Conservation (phyloP, 2,888 invertebrate genomes). For the Escarpia spicata region DNA sequence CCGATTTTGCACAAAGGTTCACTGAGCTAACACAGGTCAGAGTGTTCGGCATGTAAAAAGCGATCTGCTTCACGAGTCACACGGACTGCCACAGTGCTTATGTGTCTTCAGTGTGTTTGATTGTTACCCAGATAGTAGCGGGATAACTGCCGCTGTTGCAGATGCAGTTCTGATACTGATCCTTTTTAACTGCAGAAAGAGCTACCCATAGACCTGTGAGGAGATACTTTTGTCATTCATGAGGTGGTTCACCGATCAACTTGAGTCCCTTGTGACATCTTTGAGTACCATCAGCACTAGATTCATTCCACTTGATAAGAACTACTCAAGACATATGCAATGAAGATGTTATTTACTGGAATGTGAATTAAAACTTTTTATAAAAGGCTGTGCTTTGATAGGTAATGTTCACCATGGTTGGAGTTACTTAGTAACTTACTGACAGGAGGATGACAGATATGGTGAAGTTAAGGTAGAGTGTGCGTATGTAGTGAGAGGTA, state of each 20-base stretch:
- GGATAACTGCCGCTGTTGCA: not conserved
- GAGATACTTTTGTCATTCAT: not conserved
- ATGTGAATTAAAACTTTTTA: not conserved
- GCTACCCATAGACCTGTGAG: not conserved
- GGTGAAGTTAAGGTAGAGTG: not conserved
- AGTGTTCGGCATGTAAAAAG: not conserved
- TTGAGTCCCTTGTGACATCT: not conserved
- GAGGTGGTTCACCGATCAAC: not conserved
- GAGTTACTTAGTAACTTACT: not conserved
- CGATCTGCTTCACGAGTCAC: not conserved
- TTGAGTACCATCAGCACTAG: not conserved
- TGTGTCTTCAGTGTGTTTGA: not conserved
- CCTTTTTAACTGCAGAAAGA: not conserved
- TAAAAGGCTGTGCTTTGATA: not conserved
- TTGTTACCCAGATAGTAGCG: not conserved
- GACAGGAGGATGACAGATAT: not conserved
- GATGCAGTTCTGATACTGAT: slow-evolving; percentile 5
- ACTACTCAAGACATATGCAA: not conserved
- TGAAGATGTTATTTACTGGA: not conserved
- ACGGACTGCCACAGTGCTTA: not conserved
- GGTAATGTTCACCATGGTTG: not conserved
- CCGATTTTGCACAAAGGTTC: not conserved
- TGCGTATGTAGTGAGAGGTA: not conserved
- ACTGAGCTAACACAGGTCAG: not conserved
- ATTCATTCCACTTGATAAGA: no score